phyloP scores from a whole-genome alignment of 35 echinoderm and acorn worm species.

The Anneissia japonica region DNA sequence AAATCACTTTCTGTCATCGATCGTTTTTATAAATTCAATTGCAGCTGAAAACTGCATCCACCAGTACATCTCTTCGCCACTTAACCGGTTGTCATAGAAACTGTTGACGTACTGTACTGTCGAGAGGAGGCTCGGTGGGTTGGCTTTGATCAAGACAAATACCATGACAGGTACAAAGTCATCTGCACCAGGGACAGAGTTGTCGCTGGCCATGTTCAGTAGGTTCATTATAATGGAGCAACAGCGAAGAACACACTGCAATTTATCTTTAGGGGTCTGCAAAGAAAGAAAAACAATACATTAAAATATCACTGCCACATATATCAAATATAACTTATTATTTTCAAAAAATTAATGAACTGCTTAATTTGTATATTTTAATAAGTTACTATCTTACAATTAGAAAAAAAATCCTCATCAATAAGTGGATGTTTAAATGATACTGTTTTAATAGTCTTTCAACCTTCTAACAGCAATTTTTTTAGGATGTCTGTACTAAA shows the following conservation, averaged over 20 bases:
- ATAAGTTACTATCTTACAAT: no score
- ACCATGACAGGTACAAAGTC: slow-evolving; percentile 85
- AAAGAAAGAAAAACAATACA: not conserved
- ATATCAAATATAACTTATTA: no score
- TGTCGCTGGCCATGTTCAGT: slow-evolving; percentile 63
- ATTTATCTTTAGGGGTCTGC: slow-evolving; percentile 92
- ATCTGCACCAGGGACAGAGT: slow-evolving; percentile 66
- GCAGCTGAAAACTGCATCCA: slow-evolving; percentile 97
- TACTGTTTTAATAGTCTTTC: no score
- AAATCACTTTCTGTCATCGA: slow-evolving; percentile 73
- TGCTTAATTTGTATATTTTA: no score
- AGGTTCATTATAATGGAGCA: slow-evolving; percentile 93
- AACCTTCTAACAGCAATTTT: no score
- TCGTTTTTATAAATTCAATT: slow-evolving; percentile 85
- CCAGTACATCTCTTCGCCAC: slow-evolving; percentile 88
- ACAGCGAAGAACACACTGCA: slow-evolving; percentile 75
- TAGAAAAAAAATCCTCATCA: no score
- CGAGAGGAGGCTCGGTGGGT: slow-evolving; percentile 87
- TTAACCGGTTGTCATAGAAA: slow-evolving; percentile 70
- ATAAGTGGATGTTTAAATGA: no score
- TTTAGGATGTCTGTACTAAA: no score
- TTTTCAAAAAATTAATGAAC: no score
- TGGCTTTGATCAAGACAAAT: slow-evolving; percentile 97
- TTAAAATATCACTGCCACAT: no score
- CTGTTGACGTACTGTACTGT: slow-evolving; percentile 98